Evolutionary conservation across 2,797 vertebrate genomes (phyloP).

Genomic region (Calcarius lapponicus): DNA sequence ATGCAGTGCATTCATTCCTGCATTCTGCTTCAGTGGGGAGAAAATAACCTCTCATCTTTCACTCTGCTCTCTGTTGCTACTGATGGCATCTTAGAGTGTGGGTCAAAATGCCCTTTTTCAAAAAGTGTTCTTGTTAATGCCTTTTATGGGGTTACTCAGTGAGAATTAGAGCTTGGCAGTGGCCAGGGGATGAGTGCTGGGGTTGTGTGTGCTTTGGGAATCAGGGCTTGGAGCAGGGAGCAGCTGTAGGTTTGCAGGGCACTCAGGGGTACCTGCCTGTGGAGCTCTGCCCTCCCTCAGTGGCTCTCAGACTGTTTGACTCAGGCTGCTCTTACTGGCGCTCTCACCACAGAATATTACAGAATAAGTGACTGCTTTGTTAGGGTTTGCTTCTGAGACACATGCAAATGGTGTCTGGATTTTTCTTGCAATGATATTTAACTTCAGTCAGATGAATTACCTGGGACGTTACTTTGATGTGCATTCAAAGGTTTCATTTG

Average conservation of each 20-base stretch:
- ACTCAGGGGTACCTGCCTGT: not conserved
- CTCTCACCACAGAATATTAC: not conserved
- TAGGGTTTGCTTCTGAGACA: slow-evolving; percentile 8
- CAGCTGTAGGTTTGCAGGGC: not conserved
- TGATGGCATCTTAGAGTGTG: not conserved
- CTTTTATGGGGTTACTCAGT: not conserved
- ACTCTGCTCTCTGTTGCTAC: not conserved
- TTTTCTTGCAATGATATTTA: slow-evolving; percentile 15
- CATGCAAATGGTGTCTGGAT: slow-evolving; percentile 28
- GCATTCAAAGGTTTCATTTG: slow-evolving; percentile 47
- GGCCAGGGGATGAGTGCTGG: not conserved
- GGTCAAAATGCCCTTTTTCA: not conserved
- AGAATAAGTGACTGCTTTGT: not conserved
- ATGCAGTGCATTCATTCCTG: not conserved
- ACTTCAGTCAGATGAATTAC: slow-evolving; percentile 27
- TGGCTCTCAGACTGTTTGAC: not conserved
- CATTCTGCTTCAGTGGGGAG: not conserved
- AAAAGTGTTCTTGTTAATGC: not conserved
- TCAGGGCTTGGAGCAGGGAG: not conserved
- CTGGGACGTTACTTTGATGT: slow-evolving; percentile 47
- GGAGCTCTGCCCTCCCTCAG: not conserved
- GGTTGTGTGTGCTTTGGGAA: not conserved
- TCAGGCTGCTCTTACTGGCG: not conserved
- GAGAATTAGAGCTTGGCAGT: not conserved
- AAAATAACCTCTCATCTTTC: not conserved